phyloP scores from a whole-genome alignment of 2,888 invertebrate genomes.

The Punctoribates punctum region DNA sequence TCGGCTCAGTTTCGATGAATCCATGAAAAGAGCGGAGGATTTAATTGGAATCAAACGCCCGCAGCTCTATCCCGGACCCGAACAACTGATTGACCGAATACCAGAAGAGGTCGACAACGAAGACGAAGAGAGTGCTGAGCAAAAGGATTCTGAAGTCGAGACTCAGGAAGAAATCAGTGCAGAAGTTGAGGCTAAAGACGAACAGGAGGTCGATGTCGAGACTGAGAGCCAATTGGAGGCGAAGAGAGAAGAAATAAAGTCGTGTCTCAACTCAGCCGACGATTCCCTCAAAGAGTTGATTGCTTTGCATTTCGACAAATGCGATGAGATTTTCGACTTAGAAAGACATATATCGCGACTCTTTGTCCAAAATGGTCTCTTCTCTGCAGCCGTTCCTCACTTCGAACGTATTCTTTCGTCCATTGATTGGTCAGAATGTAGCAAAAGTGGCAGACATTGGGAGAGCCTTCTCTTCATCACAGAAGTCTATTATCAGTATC shows the following conservation, averaged over 20 bases:
- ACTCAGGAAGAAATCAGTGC: neutral
- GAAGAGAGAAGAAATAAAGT: neutral
- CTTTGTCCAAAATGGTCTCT: neutral
- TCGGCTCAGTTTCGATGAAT: neutral
- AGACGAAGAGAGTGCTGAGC: too few relatives aligned
- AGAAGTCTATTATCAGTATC: neutral
- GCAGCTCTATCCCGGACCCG: too few relatives aligned
- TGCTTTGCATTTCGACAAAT: conserved; percentile 4
- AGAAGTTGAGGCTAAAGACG: neutral
- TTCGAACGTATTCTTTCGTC: neutral
- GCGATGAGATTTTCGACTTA: neutral
- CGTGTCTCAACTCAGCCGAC: neutral
- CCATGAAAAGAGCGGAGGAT: neutral
- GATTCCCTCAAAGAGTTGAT: neutral
- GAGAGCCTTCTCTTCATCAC: conserved; percentile 3
- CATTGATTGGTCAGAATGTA: conserved; percentile 4
- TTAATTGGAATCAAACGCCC: too few relatives aligned
- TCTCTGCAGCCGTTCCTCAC: neutral
- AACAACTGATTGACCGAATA: too few relatives aligned
- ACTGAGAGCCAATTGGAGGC: neutral
- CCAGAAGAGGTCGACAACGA: too few relatives aligned
- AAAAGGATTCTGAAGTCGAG: neutral
- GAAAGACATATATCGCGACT: neutral
- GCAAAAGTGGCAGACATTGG: neutral
- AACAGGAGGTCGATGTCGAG: neutral